These are phyloP conservation scores for Trogon surrucura DNA, from an alignment of 2,113 vertebrate genomes.

Conservation along the genomic window DNA sequence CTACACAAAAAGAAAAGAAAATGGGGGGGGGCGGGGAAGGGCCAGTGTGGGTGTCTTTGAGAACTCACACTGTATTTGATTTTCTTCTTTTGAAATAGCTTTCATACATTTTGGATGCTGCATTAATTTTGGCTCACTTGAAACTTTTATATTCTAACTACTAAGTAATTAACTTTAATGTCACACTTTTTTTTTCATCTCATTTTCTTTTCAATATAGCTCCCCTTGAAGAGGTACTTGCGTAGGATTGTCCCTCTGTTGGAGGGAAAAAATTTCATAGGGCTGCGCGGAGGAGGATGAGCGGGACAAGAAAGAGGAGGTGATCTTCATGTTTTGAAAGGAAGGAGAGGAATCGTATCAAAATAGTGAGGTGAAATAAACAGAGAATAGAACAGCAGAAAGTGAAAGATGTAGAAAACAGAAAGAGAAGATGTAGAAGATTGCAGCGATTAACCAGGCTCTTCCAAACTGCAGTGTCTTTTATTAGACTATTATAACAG, in stretches of 20 bases:
- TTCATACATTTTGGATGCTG: background rate
- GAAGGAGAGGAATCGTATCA: background rate
- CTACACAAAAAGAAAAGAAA: background rate
- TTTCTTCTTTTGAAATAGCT: background rate
- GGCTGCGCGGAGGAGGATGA: background rate
- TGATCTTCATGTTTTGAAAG: background rate
- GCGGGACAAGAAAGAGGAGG: background rate
- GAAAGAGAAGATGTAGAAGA: background rate
- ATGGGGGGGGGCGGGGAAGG: accelerated
- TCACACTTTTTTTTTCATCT: background rate
- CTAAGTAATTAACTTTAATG: background rate
- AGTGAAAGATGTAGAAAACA: background rate
- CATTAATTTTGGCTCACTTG: background rate
- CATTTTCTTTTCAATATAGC: background rate
- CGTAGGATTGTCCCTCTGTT: background rate
- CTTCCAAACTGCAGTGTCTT: background rate
- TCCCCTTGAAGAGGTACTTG: background rate
- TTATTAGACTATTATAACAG: background rate
- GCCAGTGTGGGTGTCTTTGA: background rate
- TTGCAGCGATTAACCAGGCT: background rate
- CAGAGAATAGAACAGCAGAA: background rate
- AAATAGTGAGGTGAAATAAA: background rate
- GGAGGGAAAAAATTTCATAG: background rate
- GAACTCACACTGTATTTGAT: background rate
- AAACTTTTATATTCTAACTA: background rate